Percentiles rank a stretch among this genome's conserved stretches.
These are phyloP conservation scores for Drosophila bocqueti DNA, from an alignment of 1,140 invertebrate genomes.

Conservation along the genomic window DNA sequence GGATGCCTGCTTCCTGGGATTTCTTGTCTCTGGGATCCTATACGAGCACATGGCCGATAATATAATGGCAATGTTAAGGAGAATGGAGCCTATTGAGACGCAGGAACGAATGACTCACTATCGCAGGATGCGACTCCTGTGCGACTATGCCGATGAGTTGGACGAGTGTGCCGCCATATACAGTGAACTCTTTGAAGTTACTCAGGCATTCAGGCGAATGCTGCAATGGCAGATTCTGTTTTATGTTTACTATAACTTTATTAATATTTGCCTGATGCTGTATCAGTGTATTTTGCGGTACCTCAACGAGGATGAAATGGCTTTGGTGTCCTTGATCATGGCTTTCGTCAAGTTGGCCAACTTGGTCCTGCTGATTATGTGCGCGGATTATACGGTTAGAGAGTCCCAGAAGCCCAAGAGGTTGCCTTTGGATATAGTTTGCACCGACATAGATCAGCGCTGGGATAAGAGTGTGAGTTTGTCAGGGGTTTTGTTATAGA, in stretches of 20 bases:
- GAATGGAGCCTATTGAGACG: conserved; percentile 57
- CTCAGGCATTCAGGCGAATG: conserved; percentile 52
- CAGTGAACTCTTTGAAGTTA: conserved; percentile 58
- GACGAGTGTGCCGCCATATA: conserved; percentile 63
- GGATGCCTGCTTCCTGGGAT: conserved; percentile 70
- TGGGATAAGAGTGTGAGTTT: conserved; percentile 71
- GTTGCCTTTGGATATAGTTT: conserved; percentile 62
- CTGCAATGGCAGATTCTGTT: conserved; percentile 75
- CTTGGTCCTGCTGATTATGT: conserved; percentile 66
- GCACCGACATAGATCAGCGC: conserved; percentile 63
- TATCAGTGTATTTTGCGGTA: conserved; percentile 63
- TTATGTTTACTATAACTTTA: conserved; percentile 74
- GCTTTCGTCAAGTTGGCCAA: conserved; percentile 59
- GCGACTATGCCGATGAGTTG: conserved; percentile 64
- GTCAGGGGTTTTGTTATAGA: fast-evolving
- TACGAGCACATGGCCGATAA: conserved; percentile 69
- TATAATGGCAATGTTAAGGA: conserved; percentile 50
- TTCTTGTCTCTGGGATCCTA: conserved; percentile 59
- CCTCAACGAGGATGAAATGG: conserved; percentile 35
- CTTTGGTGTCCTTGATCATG: conserved; percentile 42
- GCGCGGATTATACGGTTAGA: conserved; percentile 57
- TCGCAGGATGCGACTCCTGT: conserved; percentile 57
- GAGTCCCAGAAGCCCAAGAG: conserved; percentile 49
- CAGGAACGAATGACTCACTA: conserved; percentile 46
- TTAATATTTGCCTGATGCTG: conserved; percentile 64